Evolutionary conservation across 1,140 invertebrate species (phyloP).

Genomic region (Plodia interpunctella): DNA sequence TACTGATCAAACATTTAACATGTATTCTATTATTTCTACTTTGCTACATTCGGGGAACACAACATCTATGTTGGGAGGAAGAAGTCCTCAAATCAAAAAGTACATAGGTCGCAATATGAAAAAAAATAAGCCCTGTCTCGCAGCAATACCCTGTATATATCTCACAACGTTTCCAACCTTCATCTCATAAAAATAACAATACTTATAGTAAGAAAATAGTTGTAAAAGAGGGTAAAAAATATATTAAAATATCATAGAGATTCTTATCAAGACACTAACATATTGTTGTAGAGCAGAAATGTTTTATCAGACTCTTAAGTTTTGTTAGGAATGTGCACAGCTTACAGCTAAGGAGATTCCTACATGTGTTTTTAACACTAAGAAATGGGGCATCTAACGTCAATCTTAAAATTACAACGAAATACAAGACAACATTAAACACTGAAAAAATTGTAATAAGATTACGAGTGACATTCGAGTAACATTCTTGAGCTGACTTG

Average conservation of each 20-base stretch:
- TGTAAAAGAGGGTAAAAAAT: slow-evolving; percentile 70
- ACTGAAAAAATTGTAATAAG: slow-evolving; percentile 51
- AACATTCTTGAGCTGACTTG: slow-evolving; percentile 72
- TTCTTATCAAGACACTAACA: slow-evolving; percentile 56
- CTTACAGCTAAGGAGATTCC: slow-evolving; percentile 58
- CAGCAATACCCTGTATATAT: slow-evolving; percentile 66
- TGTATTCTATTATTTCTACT: slow-evolving; percentile 35
- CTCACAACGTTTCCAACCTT: slow-evolving; percentile 50
- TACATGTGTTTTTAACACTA: slow-evolving; percentile 49
- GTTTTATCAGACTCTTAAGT: slow-evolving; percentile 69
- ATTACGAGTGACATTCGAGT: slow-evolving; percentile 62
- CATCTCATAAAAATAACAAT: slow-evolving; percentile 55
- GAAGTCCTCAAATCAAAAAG: slow-evolving; percentile 21
- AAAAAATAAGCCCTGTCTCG: slow-evolving; percentile 36
- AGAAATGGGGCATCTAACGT: slow-evolving; percentile 41
- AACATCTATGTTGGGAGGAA: slow-evolving; percentile 44
- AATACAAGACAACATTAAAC: slow-evolving; percentile 51
- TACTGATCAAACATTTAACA: slow-evolving; percentile 69
- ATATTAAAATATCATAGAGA: slow-evolving; percentile 69
- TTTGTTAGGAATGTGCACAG: slow-evolving; percentile 71
- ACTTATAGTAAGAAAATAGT: slow-evolving; percentile 61
- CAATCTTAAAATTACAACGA: slow-evolving; percentile 26
- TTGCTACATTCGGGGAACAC: slow-evolving; percentile 49
- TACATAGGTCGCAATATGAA: slow-evolving; percentile 38
- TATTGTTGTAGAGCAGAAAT: slow-evolving; percentile 70